Conservation (phyloP, 2,113 vertebrate species). For the Tachuris rubrigastra region DNA sequence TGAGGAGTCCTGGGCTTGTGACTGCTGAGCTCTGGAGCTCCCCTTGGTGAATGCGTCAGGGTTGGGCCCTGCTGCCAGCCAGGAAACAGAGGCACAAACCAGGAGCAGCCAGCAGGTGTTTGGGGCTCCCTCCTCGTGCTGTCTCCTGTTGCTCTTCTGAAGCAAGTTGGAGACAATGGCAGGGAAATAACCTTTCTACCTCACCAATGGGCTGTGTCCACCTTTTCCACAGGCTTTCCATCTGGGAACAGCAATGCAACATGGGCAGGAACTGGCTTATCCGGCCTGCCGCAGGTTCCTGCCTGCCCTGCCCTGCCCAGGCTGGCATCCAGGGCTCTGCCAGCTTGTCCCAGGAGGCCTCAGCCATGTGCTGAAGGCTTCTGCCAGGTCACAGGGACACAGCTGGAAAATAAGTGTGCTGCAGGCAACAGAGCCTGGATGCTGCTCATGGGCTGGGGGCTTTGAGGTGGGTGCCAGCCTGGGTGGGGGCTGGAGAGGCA, state of each 20-base stretch:
- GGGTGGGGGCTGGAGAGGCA: neutral
- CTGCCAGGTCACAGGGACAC: neutral
- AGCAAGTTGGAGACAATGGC: neutral
- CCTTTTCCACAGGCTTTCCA: neutral
- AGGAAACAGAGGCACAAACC: neutral
- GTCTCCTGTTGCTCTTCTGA: neutral
- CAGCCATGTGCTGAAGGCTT: neutral
- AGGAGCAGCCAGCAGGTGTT: neutral
- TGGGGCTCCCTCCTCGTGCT: neutral
- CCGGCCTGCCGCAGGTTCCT: neutral
- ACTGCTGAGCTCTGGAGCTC: neutral
- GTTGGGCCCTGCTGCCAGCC: neutral
- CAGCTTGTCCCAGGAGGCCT: neutral
- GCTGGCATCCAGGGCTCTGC: neutral
- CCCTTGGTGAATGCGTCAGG: fast-evolving
- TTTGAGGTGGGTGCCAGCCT: neutral
- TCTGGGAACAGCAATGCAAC: fast-evolving
- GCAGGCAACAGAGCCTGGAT: neutral
- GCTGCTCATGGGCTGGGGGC: neutral
- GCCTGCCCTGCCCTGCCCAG: neutral
- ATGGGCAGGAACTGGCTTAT: fast-evolving
- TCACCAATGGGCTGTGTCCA: no score
- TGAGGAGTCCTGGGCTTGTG: neutral
- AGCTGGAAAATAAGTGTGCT: neutral
- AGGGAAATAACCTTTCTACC: neutral